These are phyloP conservation scores for Microplitis mediator DNA, from an alignment of 1,140 invertebrate species.

Conservation along the genomic window DNA sequence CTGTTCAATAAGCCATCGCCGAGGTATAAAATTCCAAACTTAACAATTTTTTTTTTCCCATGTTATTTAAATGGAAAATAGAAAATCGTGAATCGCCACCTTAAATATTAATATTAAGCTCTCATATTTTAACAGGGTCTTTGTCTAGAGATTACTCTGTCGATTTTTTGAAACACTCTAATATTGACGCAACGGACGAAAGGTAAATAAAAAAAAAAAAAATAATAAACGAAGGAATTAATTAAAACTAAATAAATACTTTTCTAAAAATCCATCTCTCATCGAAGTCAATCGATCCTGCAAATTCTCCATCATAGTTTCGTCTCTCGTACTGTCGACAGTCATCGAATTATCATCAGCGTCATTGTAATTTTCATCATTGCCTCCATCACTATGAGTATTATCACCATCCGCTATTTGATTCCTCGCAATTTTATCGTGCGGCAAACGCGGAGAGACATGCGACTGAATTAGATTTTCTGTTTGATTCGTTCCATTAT, in stretches of 20 bases:
- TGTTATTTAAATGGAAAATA: too few species aligned
- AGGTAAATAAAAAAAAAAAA: neutral
- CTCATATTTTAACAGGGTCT: too few species aligned
- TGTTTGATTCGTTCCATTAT: slow-evolving; percentile 54
- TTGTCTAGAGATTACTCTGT: too few species aligned
- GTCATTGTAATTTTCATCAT: slow-evolving; percentile 12
- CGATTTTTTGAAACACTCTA: too few species aligned
- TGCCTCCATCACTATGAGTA: slow-evolving; percentile 2
- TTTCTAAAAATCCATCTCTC: slow-evolving; percentile 62
- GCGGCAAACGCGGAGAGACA: slow-evolving; percentile 39
- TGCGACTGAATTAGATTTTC: slow-evolving; percentile 46
- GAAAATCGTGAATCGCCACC: too few species aligned
- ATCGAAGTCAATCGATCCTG: slow-evolving; percentile 62
- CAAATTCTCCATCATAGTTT: slow-evolving; percentile 57
- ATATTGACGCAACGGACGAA: too few species aligned
- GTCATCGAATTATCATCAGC: slow-evolving; percentile 11
- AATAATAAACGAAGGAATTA: neutral
- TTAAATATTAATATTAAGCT: too few species aligned
- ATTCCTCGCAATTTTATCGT: slow-evolving; percentile 34
- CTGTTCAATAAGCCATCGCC: too few species aligned
- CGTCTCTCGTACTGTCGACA: slow-evolving; percentile 36
- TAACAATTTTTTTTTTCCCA: too few species aligned
- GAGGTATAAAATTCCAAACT: too few species aligned
- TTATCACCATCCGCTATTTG: neutral
- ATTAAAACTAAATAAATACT: slow-evolving; percentile 41